phyloP scores from a whole-genome alignment of 2,113 vertebrate genomes.

The Puma concolor region DNA sequence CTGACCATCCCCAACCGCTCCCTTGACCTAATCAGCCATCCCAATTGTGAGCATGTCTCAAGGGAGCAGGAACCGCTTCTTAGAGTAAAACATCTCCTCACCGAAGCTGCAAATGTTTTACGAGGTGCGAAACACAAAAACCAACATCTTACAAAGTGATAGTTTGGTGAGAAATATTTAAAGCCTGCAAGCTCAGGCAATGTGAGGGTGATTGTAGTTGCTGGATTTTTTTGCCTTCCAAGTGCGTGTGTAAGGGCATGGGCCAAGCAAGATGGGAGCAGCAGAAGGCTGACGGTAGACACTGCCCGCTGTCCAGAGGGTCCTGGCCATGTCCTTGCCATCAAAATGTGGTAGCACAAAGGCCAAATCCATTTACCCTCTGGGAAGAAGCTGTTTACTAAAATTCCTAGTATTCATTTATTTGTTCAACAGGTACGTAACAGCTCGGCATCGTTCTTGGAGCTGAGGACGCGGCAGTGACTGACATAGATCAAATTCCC shows the following conservation, averaged over 20 bases:
- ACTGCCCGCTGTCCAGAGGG: not conserved
- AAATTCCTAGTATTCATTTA: not conserved
- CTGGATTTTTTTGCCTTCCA: not conserved
- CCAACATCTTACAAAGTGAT: not conserved
- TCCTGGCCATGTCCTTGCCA: not conserved
- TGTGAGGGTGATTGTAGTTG: not conserved
- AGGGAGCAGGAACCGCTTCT: constrained; percentile 33
- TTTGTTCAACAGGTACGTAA: not conserved
- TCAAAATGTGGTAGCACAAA: not conserved
- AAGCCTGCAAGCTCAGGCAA: not conserved
- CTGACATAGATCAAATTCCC: not conserved
- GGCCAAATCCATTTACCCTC: not conserved
- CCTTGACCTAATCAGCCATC: constrained; percentile 39
- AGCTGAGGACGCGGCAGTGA: not conserved
- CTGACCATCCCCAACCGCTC: constrained; percentile 46
- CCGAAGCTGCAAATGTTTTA: not conserved
- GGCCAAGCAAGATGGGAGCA: not conserved
- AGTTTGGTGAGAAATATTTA: not conserved
- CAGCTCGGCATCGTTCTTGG: not conserved
- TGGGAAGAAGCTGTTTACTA: not conserved
- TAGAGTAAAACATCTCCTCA: not conserved
- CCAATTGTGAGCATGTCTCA: constrained; percentile 30
- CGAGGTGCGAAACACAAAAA: not conserved
- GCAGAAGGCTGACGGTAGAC: not conserved
- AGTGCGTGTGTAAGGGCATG: too few species aligned